Conservation (phyloP, 1,140 invertebrate genomes). For the Camponotus vicinus region DNA sequence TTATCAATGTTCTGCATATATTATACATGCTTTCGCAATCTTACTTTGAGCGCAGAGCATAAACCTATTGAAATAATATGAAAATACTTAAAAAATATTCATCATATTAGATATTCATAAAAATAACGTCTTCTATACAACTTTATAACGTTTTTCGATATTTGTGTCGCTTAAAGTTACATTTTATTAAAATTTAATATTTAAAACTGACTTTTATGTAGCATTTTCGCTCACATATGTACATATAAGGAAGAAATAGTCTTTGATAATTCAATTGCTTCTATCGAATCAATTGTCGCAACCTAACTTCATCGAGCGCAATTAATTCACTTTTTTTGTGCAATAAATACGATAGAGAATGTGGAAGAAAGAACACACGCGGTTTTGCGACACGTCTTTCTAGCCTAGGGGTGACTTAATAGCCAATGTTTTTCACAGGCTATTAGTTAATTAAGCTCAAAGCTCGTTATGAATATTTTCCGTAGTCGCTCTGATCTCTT, state of each 20-base stretch:
- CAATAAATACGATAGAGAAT: constrained; percentile 19
- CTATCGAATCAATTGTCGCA: background rate
- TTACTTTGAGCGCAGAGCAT: background rate
- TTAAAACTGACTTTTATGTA: background rate
- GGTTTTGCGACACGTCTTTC: background rate
- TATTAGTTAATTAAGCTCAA: constrained; percentile 78
- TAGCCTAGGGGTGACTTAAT: constrained; percentile 22
- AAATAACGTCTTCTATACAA: background rate
- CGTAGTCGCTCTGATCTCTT: constrained; percentile 92
- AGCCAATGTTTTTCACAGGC: constrained; percentile 66
- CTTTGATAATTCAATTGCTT: background rate
- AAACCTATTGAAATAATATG: background rate
- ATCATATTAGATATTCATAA: background rate
- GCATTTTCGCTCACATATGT: constrained; percentile 41
- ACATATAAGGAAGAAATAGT: constrained; percentile 14
- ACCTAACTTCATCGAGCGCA: background rate
- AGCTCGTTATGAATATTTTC: constrained; percentile 93
- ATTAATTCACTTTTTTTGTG: background rate
- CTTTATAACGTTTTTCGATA: background rate
- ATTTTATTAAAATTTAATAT: constrained; percentile 20
- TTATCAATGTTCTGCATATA: background rate
- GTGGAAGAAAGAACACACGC: constrained; percentile 10
- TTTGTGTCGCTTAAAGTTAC: background rate
- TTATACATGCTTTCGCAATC: background rate
- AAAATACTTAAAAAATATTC: background rate